These are phyloP conservation scores for Malurus melanocephalus DNA, from an alignment of 2,113 vertebrate species.

Conservation along the genomic window DNA sequence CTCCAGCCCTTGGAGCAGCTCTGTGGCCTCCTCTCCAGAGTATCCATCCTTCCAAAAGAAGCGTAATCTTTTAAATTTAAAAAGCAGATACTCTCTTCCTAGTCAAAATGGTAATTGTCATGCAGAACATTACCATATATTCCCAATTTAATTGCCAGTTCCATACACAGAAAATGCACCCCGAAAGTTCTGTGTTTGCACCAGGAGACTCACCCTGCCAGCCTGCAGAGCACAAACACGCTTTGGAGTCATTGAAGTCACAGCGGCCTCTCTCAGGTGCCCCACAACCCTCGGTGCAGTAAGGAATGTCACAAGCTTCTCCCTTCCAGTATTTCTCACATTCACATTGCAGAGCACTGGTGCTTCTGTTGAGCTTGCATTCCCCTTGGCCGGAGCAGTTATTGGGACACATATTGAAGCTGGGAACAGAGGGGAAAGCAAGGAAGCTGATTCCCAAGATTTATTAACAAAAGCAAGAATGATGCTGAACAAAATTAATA, in stretches of 20 bases:
- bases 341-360: constrained; percentile 73
- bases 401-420: constrained; percentile 89
- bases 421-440: constrained; percentile 39
- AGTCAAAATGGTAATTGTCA: background rate
- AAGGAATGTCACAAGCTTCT: constrained; percentile 86
- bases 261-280: constrained; percentile 80
- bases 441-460: background rate
- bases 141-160: background rate
- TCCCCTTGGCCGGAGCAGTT: constrained; percentile 89
- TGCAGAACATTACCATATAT: rapidly evolving
- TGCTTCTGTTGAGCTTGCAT: constrained; percentile 74
- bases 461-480: background rate
- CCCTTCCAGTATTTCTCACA: constrained; percentile 88
- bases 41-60: background rate
- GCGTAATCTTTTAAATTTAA: background rate
- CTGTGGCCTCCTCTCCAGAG: background rate
- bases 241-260: constrained; percentile 55
- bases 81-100: background rate
- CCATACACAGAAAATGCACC: rapidly evolving
- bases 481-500: background rate
- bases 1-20: background rate
- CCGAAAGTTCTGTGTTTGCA: rapidly evolving
- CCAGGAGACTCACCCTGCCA: constrained; percentile 87
- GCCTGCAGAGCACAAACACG: constrained; percentile 76
- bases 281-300: constrained; percentile 82